Conservation (phyloP, 2,797 vertebrate genomes). For the Poeciliopsis turneri region DNA sequence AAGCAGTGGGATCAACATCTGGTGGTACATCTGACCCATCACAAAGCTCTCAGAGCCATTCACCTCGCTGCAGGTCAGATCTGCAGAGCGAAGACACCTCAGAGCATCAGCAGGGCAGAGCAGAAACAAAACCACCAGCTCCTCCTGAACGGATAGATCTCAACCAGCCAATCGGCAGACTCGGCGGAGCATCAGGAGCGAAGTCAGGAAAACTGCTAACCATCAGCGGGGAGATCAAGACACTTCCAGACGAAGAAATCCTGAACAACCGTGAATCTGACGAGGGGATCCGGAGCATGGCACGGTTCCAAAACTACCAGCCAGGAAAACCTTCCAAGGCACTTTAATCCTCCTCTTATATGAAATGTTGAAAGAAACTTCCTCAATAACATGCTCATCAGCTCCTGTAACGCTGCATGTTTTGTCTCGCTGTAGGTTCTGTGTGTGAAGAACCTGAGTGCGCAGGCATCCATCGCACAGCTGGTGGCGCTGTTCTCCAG, state of each 20-base stretch:
- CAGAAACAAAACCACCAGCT: constrained; percentile 39
- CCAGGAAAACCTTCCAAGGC: constrained; percentile 89
- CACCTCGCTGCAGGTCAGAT: constrained; percentile 28
- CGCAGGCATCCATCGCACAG: constrained; percentile 84
- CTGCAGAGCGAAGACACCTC: not conserved
- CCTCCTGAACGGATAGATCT: constrained; percentile 64
- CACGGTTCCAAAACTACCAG: constrained; percentile 87
- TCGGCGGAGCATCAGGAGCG: constrained; percentile 51
- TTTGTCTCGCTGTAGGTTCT: constrained; percentile 80
- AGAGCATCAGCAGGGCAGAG: constrained; percentile 44
- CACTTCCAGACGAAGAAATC: constrained; percentile 87
- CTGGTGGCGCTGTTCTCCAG: constrained; percentile 91
- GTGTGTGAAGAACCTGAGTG: constrained; percentile 90
- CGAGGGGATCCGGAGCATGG: constrained; percentile 85
- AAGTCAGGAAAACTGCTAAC: constrained; percentile 52
- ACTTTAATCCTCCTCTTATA: not conserved
- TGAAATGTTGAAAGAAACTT: not conserved
- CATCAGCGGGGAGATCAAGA: constrained; percentile 83
- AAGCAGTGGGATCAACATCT: not conserved
- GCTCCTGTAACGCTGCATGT: not conserved
- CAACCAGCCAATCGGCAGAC: constrained; percentile 75
- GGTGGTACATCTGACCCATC: constrained; percentile 24
- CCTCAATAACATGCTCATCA: not conserved
- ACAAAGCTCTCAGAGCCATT: constrained; percentile 3
- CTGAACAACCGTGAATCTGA: constrained; percentile 83